These are phyloP conservation scores for Xiphorhynchus erythropygius DNA, from an alignment of 2,797 vertebrate genomes.

Conservation along the genomic window DNA sequence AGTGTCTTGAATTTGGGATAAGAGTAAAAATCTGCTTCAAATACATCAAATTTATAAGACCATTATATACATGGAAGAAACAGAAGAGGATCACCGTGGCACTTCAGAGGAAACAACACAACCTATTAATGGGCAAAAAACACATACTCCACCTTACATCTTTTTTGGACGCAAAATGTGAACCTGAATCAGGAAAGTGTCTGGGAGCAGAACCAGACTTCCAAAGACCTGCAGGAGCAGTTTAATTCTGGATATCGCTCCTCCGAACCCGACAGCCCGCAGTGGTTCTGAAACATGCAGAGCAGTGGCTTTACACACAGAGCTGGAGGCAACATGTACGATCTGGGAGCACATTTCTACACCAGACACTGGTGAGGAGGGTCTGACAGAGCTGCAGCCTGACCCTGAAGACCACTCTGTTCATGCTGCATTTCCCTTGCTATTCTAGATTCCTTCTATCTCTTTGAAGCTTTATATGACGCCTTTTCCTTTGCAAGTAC, in stretches of 20 bases:
- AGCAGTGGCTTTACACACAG: neutral
- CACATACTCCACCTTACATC: neutral
- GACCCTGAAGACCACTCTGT: neutral
- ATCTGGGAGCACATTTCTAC: neutral
- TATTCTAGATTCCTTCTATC: neutral
- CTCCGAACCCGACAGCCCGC: neutral
- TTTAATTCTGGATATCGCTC: neutral
- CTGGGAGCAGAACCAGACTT: neutral
- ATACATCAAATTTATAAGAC: neutral
- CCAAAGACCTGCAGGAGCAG: neutral
- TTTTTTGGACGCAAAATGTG: neutral
- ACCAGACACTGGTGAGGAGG: rapidly evolving
- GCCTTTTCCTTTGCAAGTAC: neutral
- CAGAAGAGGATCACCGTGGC: neutral
- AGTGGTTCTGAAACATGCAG: neutral
- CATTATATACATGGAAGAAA: neutral
- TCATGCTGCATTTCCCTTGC: rapidly evolving
- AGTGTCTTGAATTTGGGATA: neutral
- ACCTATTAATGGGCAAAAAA: neutral
- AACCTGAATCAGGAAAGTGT: neutral
- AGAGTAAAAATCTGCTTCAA: neutral
- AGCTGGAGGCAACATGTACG: rapidly evolving
- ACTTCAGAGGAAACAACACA: neutral
- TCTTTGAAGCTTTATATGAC: neutral
- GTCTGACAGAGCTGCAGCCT: rapidly evolving